These are phyloP conservation scores for Ameiurus melas DNA, from an alignment of 2,113 vertebrate genomes.

Conservation along the genomic window DNA sequence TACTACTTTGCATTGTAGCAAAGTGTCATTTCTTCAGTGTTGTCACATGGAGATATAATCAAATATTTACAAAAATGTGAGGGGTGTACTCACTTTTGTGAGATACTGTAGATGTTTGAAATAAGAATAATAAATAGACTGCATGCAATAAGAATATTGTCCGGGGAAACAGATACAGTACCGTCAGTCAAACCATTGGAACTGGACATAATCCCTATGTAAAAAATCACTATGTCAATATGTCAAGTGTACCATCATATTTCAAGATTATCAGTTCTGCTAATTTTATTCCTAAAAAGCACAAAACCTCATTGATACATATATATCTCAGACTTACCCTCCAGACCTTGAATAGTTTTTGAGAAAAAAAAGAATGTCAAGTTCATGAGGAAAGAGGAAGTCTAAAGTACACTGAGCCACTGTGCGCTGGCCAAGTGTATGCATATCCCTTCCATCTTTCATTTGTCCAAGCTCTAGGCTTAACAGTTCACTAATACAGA, in stretches of 20 bases:
- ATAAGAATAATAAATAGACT: too few species aligned
- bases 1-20: too few species aligned
- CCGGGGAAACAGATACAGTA: neutral
- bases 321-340: neutral
- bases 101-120: too few species aligned
- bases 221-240: too few species aligned
- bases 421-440: slow-evolving; percentile 34
- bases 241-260: neutral
- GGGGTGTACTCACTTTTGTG: too few species aligned
- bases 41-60: too few species aligned
- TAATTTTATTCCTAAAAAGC: slow-evolving; percentile 23
- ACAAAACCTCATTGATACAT: slow-evolving; percentile 22
- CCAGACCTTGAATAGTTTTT: neutral
- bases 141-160: neutral
- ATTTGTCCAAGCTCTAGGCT: slow-evolving; percentile 28
- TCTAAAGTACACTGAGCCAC: slow-evolving; percentile 42
- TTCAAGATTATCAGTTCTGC: neutral
- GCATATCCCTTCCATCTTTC: slow-evolving; percentile 32
- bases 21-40: too few species aligned
- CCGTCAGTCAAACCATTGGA: slow-evolving; percentile 6
- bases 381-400: slow-evolving; percentile 43
- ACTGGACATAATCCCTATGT: neutral
- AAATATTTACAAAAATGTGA: too few species aligned
- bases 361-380: slow-evolving; percentile 39
- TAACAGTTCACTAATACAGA: slow-evolving; percentile 53